These are phyloP conservation scores for Propithecus coquereli DNA, from an alignment of 2,113 vertebrate genomes.

Conservation along the genomic window DNA sequence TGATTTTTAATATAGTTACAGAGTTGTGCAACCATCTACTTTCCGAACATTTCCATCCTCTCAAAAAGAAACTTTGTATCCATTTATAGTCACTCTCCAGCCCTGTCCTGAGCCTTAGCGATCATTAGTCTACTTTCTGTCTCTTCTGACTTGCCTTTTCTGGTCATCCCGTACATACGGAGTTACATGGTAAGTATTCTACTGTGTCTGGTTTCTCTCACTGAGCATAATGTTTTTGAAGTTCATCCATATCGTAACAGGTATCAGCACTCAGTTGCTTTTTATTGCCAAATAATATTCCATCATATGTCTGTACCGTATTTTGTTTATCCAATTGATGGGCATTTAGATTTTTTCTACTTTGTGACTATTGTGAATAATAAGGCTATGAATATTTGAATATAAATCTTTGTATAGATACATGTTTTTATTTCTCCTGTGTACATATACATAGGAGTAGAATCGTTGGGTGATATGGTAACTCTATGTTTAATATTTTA, in stretches of 20 bases:
- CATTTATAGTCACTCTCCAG: not conserved
- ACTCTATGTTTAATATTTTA: conserved; percentile 7
- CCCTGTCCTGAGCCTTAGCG: not conserved
- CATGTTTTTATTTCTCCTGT: not conserved
- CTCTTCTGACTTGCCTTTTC: not conserved
- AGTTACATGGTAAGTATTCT: not conserved
- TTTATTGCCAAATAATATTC: not conserved
- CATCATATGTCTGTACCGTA: not conserved
- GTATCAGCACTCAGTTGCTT: not conserved
- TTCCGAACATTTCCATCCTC: not conserved
- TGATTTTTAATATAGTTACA: not conserved
- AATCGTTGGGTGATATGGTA: not conserved
- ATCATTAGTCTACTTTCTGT: not conserved
- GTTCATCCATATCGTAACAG: not conserved
- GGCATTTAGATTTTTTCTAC: not conserved
- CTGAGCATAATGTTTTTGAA: not conserved
- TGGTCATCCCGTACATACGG: not conserved
- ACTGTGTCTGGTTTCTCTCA: not conserved
- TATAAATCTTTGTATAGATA: not conserved
- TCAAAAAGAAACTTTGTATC: not conserved
- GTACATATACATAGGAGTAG: not conserved
- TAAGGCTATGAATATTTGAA: not conserved
- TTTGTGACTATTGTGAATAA: not conserved
- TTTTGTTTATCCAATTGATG: not conserved
- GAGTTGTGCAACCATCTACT: not conserved